Evolutionary conservation across 2,113 vertebrate genomes (phyloP).

Genomic region (Bolborhynchus lineola): DNA sequence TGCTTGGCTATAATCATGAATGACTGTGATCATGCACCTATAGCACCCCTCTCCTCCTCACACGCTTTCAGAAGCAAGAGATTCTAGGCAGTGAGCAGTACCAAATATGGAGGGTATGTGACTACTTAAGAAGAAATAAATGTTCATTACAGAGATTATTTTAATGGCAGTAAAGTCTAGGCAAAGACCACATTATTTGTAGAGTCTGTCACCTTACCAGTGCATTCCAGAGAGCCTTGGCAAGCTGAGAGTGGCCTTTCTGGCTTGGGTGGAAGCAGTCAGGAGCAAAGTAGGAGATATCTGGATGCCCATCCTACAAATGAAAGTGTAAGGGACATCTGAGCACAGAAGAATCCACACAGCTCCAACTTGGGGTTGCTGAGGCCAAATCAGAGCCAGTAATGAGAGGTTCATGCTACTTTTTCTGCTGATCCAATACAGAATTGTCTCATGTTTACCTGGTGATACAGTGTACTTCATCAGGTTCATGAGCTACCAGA

Average conservation of each 20-base stretch:
- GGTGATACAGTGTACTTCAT: neutral
- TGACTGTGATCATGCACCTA: too few species aligned
- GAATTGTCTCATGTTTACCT: neutral
- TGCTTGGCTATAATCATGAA: neutral
- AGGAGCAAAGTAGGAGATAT: conserved; percentile 85
- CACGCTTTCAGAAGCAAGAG: neutral
- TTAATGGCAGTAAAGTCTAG: neutral
- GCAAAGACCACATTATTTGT: neutral
- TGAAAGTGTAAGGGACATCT: neutral
- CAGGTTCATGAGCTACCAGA: neutral
- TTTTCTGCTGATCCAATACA: neutral
- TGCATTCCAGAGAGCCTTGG: conserved; percentile 88
- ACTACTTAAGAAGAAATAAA: neutral
- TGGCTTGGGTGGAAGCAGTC: conserved; percentile 90
- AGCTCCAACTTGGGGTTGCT: neutral
- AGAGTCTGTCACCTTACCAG: conserved; percentile 75
- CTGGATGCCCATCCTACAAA: conserved; percentile 80
- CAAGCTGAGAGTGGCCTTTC: conserved; percentile 86
- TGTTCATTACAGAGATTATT: neutral
- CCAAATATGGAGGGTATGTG: neutral
- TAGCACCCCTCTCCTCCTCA: neutral
- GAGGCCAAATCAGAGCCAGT: neutral
- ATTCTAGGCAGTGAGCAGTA: neutral
- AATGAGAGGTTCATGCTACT: neutral
- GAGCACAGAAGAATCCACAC: neutral